phyloP scores from a whole-genome alignment of 1,140 invertebrate genomes.

The Gerris buenoi region DNA sequence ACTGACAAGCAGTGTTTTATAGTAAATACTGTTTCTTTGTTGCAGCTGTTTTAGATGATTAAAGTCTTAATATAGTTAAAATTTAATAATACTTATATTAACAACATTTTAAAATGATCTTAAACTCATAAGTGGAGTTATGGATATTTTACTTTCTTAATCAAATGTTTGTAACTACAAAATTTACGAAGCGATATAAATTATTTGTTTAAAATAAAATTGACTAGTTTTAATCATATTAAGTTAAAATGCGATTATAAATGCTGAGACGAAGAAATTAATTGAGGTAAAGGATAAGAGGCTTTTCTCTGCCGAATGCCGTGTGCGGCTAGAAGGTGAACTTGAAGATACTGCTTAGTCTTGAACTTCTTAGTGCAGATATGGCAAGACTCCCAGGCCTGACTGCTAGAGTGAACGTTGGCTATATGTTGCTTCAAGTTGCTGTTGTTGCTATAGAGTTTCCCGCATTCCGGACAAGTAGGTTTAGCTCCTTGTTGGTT shows the following conservation, averaged over 20 bases:
- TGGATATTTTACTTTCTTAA: too few species aligned
- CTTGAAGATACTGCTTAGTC: conserved; percentile 52
- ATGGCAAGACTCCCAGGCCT: conserved; percentile 43
- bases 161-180: too few species aligned
- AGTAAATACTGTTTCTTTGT: too few species aligned
- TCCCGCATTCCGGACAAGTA: conserved; percentile 49
- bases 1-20: too few species aligned
- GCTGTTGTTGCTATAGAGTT: conserved; percentile 46
- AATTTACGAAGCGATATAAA: too few species aligned
- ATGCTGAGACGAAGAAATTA: conserved; percentile 5
- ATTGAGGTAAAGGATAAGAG: conserved; percentile 10
- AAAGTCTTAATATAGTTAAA: too few species aligned
- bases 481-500: conserved; percentile 32
- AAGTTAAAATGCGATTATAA: conserved; percentile 4
- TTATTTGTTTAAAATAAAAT: too few species aligned
- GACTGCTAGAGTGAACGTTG: conserved; percentile 49
- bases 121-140: too few species aligned
- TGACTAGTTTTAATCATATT: too few species aligned
- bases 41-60: too few species aligned
- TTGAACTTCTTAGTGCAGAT: conserved; percentile 50
- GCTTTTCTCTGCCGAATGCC: conserved; percentile 41
- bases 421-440: conserved; percentile 58
- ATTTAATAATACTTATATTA: too few species aligned
- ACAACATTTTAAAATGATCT: too few species aligned
- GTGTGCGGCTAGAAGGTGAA: conserved; percentile 49